Evolutionary conservation across 2,113 vertebrate genomes (phyloP), one percentile per base, ranked within the genome.

Genomic region (Willisornis vidua): DNA sequence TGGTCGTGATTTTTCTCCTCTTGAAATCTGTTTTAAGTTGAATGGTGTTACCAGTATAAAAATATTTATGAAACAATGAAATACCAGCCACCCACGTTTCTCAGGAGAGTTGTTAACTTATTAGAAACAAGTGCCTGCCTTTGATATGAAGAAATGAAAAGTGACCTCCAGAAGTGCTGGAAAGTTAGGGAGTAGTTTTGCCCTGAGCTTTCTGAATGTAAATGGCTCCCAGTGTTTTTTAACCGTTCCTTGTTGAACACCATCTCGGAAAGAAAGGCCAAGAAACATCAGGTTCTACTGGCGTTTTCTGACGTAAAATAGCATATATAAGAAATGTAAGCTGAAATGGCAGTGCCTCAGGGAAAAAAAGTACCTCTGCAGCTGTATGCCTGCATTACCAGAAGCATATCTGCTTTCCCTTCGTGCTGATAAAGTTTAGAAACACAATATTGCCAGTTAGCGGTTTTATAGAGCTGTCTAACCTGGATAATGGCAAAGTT

Each of bases 21-120:
- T 70, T 74, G 72, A 76, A 97, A 93, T 97, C 96, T 97, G 96
- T 92, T 97, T 97, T 80, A 97, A 94, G 93, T 97, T 96, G 96
- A 96, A 90, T 59, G 94, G 96, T 96, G 97, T 97, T 96, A 97
- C 94, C 92, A 85, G 80, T 96, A 76, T 97, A 98, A 98, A 98
- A 98, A 97, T 97, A 97, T 97, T 98, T 97, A 96, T 96, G 97
- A 98, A 98, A 98, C 97, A 97, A 97, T 98, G 98, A 97, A 98
- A 97, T 96, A 90, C 86, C 97, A 97, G 97, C 94, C 97, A 98
- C 97, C 94, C 97, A 90, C 95, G 91, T 97, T 98, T 97, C 98
- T 98, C 97, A 75, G 97, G 97, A 98, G 97, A 94, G 92, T 97
- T 96, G 97, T 98, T 98, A 97, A 97, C 95, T 96, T 97, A 96